phyloP scores from a whole-genome alignment of 2,113 vertebrate genomes.

The Chaenocephalus aceratus region DNA sequence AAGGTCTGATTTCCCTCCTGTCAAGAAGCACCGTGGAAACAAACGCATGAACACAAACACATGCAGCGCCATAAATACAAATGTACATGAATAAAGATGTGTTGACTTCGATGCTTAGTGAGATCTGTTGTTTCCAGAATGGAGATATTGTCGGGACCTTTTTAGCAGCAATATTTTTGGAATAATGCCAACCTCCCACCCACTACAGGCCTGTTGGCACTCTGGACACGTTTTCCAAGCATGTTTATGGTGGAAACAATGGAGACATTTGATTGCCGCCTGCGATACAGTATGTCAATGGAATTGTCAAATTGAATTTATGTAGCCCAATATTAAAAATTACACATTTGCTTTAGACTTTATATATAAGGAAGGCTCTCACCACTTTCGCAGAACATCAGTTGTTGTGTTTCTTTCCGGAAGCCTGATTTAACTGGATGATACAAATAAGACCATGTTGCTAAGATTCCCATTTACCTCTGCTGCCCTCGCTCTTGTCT shows the following conservation, averaged over 20 bases:
- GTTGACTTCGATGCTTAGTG: not conserved
- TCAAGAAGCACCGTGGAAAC: slow-evolving; percentile 14
- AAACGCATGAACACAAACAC: slow-evolving; percentile 6
- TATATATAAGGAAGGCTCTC: not conserved
- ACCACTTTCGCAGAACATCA: slow-evolving; percentile 12
- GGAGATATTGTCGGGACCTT: not conserved
- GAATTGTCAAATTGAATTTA: no score
- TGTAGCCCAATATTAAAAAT: no score
- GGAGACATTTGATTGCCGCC: slow-evolving; percentile 5
- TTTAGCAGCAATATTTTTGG: not conserved
- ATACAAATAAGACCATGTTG: slow-evolving; percentile 29
- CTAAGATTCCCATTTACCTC: slow-evolving; percentile 14
- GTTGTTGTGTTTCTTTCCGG: slow-evolving; percentile 22
- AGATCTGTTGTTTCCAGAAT: slow-evolving; percentile 2
- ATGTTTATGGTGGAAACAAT: not conserved
- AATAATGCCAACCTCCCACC: not conserved
- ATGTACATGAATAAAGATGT: slow-evolving; percentile 11
- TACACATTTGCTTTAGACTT: no score
- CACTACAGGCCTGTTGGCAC: not conserved
- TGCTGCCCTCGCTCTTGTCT: not conserved
- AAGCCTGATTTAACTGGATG: slow-evolving; percentile 22
- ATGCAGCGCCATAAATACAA: slow-evolving; percentile 5
- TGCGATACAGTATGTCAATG: slow-evolving; percentile 3
- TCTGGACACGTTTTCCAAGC: slow-evolving; percentile 1
- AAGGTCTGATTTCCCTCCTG: slow-evolving; percentile 35